phyloP scores from a whole-genome alignment of 2,888 invertebrate species.

The Hemithea aestivaria region DNA sequence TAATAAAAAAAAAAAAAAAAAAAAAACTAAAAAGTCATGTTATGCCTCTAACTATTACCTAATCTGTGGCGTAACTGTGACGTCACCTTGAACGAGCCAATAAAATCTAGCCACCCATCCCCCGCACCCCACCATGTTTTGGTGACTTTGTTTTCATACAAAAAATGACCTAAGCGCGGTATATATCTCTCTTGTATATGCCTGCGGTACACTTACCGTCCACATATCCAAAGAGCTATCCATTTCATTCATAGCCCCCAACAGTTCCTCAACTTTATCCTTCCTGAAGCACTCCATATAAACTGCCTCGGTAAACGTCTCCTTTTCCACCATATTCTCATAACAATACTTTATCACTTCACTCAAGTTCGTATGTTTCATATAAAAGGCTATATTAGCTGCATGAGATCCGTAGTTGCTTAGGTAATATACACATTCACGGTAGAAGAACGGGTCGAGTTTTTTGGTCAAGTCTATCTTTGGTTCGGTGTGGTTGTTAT shows the following conservation, averaged over 20 bases:
- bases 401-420: slow-evolving; percentile 87
- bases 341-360: slow-evolving; percentile 85
- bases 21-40: no score
- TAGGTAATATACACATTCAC: slow-evolving; percentile 91
- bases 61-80: no score
- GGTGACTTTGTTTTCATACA: no score
- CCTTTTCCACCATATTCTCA: slow-evolving; percentile 83
- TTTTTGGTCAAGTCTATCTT: slow-evolving; percentile 58
- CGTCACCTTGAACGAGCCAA: no score
- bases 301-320: slow-evolving; percentile 85
- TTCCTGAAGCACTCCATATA: slow-evolving; percentile 84
- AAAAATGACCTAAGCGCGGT: no score
- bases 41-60: no score
- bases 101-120: no score
- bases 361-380: slow-evolving; percentile 83
- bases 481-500: slow-evolving; percentile 53
- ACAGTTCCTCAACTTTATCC: slow-evolving; percentile 80
- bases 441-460: slow-evolving; percentile 80
- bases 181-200: no score
- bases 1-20: no score
- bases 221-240: slow-evolving; percentile 84
- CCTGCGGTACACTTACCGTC: slow-evolving; percentile 78
- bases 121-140: no score
- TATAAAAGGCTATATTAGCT: slow-evolving; percentile 86
- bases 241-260: slow-evolving; percentile 81